phyloP scores from a whole-genome alignment of 2,797 vertebrate species.

The Spea hammondii region DNA sequence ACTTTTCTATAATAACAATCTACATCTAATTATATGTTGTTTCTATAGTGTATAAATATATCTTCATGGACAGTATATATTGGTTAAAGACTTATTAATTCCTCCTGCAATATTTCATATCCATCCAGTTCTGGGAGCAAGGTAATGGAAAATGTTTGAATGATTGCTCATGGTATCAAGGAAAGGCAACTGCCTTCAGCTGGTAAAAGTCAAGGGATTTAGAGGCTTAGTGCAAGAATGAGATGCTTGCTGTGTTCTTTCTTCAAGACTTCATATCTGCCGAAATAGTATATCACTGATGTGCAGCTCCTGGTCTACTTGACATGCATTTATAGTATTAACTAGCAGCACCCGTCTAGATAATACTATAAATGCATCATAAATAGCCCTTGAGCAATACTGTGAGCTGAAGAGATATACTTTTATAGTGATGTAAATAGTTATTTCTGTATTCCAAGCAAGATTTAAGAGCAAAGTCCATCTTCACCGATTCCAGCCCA shows the following conservation, averaged over 20 bases:
- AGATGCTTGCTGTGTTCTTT: conserved; percentile 42
- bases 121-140: conserved; percentile 30
- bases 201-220: conserved; percentile 48
- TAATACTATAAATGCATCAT: no score
- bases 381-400: no score
- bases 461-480: no score
- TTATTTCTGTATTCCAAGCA: not conserved
- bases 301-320: conserved; percentile 4
- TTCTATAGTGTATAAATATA: not conserved
- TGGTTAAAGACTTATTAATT: conserved; percentile 28
- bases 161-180: conserved; percentile 46
- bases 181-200: conserved; percentile 49
- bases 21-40: not conserved
- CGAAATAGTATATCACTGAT: conserved; percentile 12
- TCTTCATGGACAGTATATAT: not conserved
- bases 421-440: not conserved
- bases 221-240: conserved; percentile 45
- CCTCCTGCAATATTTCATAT: conserved; percentile 16
- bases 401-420: no score
- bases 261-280: conserved; percentile 29
- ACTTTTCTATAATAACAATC: conserved; percentile 6
- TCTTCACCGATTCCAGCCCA: no score
- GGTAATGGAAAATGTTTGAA: conserved; percentile 48
- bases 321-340: conserved; percentile 4
- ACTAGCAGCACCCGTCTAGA: not conserved